Evolutionary conservation across 2,797 vertebrate genomes (phyloP).

Genomic region (Hydrolagus colliei): DNA sequence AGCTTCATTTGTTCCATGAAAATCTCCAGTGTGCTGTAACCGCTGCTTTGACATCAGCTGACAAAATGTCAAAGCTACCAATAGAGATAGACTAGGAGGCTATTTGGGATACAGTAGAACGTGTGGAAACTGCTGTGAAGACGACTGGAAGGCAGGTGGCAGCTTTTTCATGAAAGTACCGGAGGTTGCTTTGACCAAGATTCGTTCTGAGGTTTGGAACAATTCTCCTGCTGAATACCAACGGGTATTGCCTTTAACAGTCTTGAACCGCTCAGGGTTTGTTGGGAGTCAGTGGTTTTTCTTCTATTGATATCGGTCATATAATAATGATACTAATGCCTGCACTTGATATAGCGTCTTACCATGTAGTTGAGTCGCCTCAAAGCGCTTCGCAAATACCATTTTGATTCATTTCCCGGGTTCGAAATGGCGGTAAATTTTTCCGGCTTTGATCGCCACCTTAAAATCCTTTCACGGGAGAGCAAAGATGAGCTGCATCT

Average conservation of each 20-base stretch:
- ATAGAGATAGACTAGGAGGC: neutral
- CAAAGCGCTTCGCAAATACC: too few relatives aligned
- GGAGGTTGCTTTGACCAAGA: neutral
- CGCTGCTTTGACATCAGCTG: neutral
- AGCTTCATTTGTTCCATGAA: conserved; percentile 3
- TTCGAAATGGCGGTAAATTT: too few relatives aligned
- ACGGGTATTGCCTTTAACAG: neutral
- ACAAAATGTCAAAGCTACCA: conserved; percentile 10
- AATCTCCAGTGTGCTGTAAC: conserved; percentile 16
- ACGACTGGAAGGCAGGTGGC: conserved; percentile 21
- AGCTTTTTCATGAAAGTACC: neutral
- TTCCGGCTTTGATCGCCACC: neutral
- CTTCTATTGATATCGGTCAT: too few relatives aligned
- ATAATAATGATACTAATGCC: too few relatives aligned
- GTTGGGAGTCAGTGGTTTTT: neutral
- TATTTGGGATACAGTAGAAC: neutral
- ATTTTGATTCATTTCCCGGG: too few relatives aligned
- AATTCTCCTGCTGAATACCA: neutral
- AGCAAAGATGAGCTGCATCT: neutral
- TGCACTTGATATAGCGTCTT: too few relatives aligned
- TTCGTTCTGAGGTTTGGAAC: neutral
- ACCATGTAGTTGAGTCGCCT: too few relatives aligned
- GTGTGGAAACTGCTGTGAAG: neutral
- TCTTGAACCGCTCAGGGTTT: too few relatives aligned
- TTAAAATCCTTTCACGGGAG: neutral